Evolutionary conservation across 2,888 invertebrate genomes (phyloP), one percentile per base, ranked within the genome.

Genomic region (Phalera bucephala): DNA sequence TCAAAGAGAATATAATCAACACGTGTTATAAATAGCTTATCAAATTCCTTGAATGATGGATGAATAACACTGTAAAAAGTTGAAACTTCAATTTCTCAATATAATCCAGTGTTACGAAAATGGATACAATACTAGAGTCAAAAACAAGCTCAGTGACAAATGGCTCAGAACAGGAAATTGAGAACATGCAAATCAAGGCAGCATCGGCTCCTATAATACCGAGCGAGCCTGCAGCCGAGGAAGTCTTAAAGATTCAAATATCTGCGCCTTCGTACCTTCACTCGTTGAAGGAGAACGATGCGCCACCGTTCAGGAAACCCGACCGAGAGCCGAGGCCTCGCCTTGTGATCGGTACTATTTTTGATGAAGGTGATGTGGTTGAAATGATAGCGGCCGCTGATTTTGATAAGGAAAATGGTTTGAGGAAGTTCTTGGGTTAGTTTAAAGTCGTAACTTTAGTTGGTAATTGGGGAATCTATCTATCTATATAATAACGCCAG

Each of bases 211-310:
- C 77, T 0, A 41, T 59, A 0, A 32, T 57, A 0, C 63, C 62
- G 1, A 7, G 48, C 0, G 25, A 36, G 3, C 10, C 43, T 1
- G 3, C 51, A 1, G 51, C 53, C 13, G 53, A 46, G 1, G 21
- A 32, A 0, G 34, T 35, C 5, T 25, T 69, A 10, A 70, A 64
- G 34, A 39, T 52, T 0, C 82, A 87, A 40, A 65, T 62, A 13
- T 89, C 89, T 0, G 89, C 88, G 0, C 88, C 89, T 0, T 81
- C 75, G 0, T 83, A 85, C 49, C 61, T 86, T 1, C 57, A 72
- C 34, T 86, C 76, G 0, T 43, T 89, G n/a, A 72, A 63, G 23
- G 73, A 77, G n/a, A 80, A 81, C 14, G 70, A 78, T 0, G 71
- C 75, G 0, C 85, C 85, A 1, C 85, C 87, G 0, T 88, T 87